Conservation (phyloP, 2,888 invertebrate genomes). For the Galerucella pusilla region DNA sequence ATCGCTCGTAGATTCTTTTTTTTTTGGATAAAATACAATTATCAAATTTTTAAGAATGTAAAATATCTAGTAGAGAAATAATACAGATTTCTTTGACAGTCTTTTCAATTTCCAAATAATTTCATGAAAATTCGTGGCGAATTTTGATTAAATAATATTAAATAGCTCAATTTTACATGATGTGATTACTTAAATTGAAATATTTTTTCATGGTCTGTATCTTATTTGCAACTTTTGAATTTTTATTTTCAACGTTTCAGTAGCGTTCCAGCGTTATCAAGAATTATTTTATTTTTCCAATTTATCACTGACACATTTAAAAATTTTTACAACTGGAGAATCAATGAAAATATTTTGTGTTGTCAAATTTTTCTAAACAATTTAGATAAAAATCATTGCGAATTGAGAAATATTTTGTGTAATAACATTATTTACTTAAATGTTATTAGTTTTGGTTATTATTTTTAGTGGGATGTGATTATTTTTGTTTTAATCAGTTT, state of each 20-base stretch:
- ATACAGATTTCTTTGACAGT: constrained; percentile 9
- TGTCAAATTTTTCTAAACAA: no score
- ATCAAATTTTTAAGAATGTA: constrained; percentile 11
- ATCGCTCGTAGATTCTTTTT: constrained; percentile 10
- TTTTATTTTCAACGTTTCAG: not conserved
- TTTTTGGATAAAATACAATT: constrained; percentile 13
- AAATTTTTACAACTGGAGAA: no score
- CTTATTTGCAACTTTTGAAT: not conserved
- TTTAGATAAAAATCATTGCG: no score
- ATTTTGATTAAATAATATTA: not conserved
- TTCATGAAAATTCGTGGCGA: constrained; percentile 6
- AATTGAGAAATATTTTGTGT: no score
- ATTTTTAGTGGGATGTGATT: no score
- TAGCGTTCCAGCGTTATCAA: not conserved
- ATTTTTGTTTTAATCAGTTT: no score
- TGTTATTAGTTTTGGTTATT: no score
- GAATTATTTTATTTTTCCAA: no score
- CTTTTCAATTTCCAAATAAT: constrained; percentile 11
- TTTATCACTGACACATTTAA: no score
- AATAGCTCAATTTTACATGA: not conserved
- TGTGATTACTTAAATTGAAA: not conserved
- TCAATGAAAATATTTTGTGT: no score
- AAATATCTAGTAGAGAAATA: constrained; percentile 18
- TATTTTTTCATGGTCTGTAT: not conserved
- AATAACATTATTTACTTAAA: no score